A percentile compares a stretch with the other conserved stretches of the same genome.
These are phyloP conservation scores for Chrysina gloriosa DNA, from an alignment of 2,888 invertebrate genomes.

Conservation along the genomic window DNA sequence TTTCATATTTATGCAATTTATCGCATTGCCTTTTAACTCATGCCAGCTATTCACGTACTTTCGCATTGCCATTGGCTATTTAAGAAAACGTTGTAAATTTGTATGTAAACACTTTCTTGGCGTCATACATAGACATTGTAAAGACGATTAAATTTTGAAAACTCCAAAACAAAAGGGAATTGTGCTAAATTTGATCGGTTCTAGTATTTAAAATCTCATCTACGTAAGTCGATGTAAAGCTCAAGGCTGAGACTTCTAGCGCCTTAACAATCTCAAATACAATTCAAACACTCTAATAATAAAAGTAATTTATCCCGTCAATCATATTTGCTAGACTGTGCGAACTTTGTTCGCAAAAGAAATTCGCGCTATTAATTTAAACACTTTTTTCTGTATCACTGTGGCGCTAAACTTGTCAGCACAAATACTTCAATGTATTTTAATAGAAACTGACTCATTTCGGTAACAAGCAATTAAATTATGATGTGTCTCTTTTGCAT, in stretches of 20 bases:
- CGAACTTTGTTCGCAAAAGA: not conserved
- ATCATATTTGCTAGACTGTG: not conserved
- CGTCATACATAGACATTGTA: too few relatives aligned
- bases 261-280: not conserved
- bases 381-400: not conserved
- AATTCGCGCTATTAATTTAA: not conserved
- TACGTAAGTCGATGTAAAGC: not conserved
- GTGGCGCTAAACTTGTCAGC: not conserved
- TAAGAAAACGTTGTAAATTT: too few relatives aligned
- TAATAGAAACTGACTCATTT: conserved; percentile 6
- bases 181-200: too few relatives aligned
- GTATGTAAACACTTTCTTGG: too few relatives aligned
- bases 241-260: not conserved
- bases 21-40: too few relatives aligned
- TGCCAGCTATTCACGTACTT: too few relatives aligned
- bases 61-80: too few relatives aligned
- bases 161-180: too few relatives aligned
- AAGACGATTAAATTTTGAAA: too few relatives aligned
- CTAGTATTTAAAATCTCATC: too few relatives aligned
- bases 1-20: too few relatives aligned
- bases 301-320: not conserved
- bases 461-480: conserved; percentile 4
- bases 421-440: conserved; percentile 3
- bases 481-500: not conserved
- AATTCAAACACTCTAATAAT: conserved; percentile 5